Conservation (phyloP, 2,797 vertebrate genomes). For the Tamandua tetradactyla region DNA sequence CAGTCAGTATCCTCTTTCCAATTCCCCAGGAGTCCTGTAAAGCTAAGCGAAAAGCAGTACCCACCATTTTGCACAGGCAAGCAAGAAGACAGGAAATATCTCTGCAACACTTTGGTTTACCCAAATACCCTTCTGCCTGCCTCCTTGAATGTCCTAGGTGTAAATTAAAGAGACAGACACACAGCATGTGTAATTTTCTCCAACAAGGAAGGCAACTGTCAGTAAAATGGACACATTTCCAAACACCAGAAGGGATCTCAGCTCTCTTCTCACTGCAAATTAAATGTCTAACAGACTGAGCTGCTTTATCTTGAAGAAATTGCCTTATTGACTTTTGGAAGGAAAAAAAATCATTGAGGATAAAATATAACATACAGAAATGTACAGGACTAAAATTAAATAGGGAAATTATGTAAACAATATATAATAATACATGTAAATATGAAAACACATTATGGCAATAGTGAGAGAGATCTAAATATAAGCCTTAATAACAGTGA, state of each 20-base stretch:
- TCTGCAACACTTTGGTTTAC: constrained; percentile 17
- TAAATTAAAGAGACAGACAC: constrained; percentile 45
- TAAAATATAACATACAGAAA: constrained; percentile 45
- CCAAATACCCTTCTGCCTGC: not conserved
- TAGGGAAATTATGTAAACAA: no score
- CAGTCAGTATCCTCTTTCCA: not conserved
- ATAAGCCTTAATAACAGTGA: not conserved
- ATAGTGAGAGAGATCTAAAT: constrained; percentile 54
- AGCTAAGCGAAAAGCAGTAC: not conserved
- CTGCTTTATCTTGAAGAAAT: constrained; percentile 53
- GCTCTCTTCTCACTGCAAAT: constrained; percentile 21
- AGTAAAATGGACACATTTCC: constrained; percentile 58
- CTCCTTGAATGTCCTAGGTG: not conserved
- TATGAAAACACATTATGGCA: constrained; percentile 51
- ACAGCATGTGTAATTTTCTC: constrained; percentile 22
- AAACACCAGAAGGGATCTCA: constrained; percentile 27
- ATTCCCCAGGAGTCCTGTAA: not conserved
- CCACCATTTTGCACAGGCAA: constrained; percentile 16
- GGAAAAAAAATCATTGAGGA: constrained; percentile 18
- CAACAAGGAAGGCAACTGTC: constrained; percentile 24
- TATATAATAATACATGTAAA: no score
- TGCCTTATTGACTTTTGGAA: constrained; percentile 20
- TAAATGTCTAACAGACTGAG: not conserved
- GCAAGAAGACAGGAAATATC: constrained; percentile 15
- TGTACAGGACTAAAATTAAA: constrained; percentile 49